Conservation (phyloP, 2,888 invertebrate genomes). For the Cerastis rubricosa region DNA sequence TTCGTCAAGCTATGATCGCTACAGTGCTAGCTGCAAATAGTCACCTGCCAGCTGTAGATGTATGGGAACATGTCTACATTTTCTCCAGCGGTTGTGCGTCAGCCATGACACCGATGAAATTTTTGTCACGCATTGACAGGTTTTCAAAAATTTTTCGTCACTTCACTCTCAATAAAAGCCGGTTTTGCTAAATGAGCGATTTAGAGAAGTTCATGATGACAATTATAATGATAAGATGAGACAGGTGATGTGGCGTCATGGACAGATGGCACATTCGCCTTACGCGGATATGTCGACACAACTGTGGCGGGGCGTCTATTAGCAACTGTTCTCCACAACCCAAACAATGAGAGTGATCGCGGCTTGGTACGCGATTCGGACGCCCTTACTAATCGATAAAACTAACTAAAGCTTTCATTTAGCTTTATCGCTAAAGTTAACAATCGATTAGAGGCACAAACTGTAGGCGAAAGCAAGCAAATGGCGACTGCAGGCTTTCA, state of each 20-base stretch:
- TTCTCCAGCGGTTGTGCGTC: slow-evolving; percentile 72
- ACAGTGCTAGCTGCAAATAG: slow-evolving; percentile 76
- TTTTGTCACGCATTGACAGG: slow-evolving; percentile 66
- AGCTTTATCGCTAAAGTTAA: slow-evolving; percentile 75
- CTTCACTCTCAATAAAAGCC: slow-evolving; percentile 45
- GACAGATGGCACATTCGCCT: slow-evolving; percentile 81
- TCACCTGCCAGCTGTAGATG: slow-evolving; percentile 89
- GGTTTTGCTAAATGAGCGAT: slow-evolving; percentile 65
- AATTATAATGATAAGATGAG: slow-evolving; percentile 55
- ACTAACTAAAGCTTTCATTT: slow-evolving; percentile 76
- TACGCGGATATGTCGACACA: slow-evolving; percentile 78
- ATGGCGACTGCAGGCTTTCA: slow-evolving; percentile 71
- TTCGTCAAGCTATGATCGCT: slow-evolving; percentile 78
- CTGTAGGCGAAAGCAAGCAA: slow-evolving; percentile 71
- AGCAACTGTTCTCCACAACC: slow-evolving; percentile 85
- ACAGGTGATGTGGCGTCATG: slow-evolving; percentile 71
- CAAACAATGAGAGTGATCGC: slow-evolving; percentile 90
- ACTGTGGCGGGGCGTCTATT: slow-evolving; percentile 84
- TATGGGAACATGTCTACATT: slow-evolving; percentile 89
- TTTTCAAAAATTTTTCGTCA: slow-evolving; percentile 54
- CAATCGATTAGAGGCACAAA: slow-evolving; percentile 71
- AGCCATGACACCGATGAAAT: slow-evolving; percentile 66
- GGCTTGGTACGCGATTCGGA: slow-evolving; percentile 85
- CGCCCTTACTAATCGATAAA: slow-evolving; percentile 84
- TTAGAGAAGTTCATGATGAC: slow-evolving; percentile 66